phyloP scores from a whole-genome alignment of 2,797 vertebrate genomes.

The Sebastes itinus region DNA sequence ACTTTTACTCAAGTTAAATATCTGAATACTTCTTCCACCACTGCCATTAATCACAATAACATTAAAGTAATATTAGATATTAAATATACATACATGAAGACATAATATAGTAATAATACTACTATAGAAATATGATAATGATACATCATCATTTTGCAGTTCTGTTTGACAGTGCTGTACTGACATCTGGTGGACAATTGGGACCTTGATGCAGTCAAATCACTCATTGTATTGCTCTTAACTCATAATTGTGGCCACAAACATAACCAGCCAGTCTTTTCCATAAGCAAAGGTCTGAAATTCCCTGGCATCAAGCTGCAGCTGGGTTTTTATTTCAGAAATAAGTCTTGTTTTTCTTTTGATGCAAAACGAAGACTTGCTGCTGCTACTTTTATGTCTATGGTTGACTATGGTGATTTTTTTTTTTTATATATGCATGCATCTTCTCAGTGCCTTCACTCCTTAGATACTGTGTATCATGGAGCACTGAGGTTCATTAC shows the following conservation, averaged over 20 bases:
- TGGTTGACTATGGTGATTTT: no score
- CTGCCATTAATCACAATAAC: neutral
- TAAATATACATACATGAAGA: neutral
- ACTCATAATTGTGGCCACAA: neutral
- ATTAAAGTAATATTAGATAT: neutral
- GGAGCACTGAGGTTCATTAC: no score
- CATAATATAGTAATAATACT: neutral
- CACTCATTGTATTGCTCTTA: neutral
- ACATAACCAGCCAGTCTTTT: neutral
- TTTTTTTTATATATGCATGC: no score
- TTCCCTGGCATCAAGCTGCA: neutral
- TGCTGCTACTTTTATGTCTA: no score
- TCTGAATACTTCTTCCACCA: no score
- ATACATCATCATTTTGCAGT: neutral
- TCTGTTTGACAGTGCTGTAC: slow-evolving; percentile 6
- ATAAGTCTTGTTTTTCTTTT: no score
- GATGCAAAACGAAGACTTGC: no score
- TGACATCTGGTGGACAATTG: slow-evolving; percentile 63
- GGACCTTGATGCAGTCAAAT: neutral
- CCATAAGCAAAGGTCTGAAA: neutral
- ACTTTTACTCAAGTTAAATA: no score
- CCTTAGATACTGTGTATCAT: no score
- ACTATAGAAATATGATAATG: neutral
- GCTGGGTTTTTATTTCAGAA: no score
- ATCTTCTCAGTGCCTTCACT: no score